Conservation (phyloP, 2,113 vertebrate genomes). For the Apistogramma diplotaenia region DNA sequence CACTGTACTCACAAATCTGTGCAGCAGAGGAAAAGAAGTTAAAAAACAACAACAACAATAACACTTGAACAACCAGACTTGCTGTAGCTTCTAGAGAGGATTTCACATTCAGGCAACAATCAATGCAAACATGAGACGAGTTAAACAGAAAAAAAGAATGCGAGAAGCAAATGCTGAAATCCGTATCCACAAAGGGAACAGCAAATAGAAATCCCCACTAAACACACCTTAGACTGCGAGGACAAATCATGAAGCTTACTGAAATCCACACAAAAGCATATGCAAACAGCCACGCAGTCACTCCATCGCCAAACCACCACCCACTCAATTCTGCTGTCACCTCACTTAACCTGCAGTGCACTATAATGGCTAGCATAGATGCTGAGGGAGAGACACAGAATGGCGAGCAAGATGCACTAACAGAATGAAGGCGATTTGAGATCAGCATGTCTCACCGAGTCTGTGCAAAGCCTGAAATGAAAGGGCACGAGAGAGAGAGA, state of each 20-base stretch:
- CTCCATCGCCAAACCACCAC: not conserved
- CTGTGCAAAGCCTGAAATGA: slow-evolving; percentile 12
- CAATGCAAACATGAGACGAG: not conserved
- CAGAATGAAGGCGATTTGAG: not conserved
- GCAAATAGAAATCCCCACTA: slow-evolving; percentile 1
- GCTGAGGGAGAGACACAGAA: not conserved
- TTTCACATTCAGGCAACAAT: not conserved
- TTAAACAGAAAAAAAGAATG: not conserved
- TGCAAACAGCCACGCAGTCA: slow-evolving; percentile 20
- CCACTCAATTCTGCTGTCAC: slow-evolving; percentile 20
- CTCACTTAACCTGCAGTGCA: slow-evolving; percentile 27
- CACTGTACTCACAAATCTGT: not conserved
- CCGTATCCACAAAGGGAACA: not conserved
- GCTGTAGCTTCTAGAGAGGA: not conserved
- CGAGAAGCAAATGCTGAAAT: not conserved
- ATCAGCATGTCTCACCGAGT: slow-evolving; percentile 7
- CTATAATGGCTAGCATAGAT: not conserved
- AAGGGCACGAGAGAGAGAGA: slow-evolving; percentile 19
- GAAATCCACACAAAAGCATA: slow-evolving; percentile 17
- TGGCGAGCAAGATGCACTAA: not conserved
- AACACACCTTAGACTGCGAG: not conserved
- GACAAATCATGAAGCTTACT: slow-evolving; percentile 7
- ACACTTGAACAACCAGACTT: not conserved
- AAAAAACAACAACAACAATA: not conserved
- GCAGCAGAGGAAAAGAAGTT: not conserved